phyloP scores from a whole-genome alignment of 2,113 vertebrate species.

The Malurus elegans region DNA sequence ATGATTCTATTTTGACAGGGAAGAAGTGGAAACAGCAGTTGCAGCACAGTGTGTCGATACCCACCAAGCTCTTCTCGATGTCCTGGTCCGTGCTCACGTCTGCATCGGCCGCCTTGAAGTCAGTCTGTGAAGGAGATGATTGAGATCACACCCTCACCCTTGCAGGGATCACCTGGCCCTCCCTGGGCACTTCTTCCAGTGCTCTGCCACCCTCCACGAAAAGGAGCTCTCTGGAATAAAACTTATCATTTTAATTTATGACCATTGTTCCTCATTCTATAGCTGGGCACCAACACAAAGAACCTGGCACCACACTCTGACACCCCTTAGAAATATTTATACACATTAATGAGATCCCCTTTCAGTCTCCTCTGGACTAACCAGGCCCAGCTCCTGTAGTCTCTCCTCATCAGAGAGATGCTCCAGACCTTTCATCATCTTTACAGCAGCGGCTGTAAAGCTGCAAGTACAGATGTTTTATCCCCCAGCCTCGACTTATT shows the following conservation, averaged over 20 bases:
- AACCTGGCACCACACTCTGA: neutral
- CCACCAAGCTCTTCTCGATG: conserved; percentile 80
- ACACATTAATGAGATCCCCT: neutral
- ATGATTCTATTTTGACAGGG: neutral
- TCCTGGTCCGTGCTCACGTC: conserved; percentile 75
- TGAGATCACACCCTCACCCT: neutral
- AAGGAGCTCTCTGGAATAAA: neutral
- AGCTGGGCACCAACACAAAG: neutral
- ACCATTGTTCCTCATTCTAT: neutral
- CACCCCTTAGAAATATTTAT: neutral
- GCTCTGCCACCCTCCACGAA: neutral
- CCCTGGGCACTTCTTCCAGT: neutral
- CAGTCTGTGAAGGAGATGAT: conserved; percentile 63
- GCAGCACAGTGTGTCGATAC: accelerated
- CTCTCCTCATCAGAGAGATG: neutral
- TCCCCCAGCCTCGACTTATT: neutral
- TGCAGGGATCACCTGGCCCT: neutral
- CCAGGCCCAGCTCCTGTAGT: neutral
- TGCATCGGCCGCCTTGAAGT: conserved; percentile 70
- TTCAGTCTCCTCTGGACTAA: neutral
- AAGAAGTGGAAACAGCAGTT: neutral
- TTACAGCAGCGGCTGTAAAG: neutral
- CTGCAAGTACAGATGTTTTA: neutral
- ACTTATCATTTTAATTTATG: neutral
- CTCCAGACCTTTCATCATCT: neutral